Base-by-base conservation (phyloP, 2,797 vertebrate genomes). In the Oceanodroma leucorhoa region DNA sequence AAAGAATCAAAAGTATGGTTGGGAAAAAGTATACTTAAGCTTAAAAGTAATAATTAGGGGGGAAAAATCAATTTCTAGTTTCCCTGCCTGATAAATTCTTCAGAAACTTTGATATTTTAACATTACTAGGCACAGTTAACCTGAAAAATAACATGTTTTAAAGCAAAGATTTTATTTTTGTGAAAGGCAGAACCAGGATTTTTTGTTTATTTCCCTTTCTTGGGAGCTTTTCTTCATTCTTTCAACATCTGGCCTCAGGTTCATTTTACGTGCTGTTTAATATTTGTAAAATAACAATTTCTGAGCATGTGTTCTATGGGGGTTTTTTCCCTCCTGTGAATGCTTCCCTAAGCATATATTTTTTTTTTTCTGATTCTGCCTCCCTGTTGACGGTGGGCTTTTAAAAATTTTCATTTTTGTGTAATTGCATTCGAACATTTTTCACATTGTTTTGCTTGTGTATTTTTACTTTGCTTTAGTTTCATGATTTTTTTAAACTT, bases 281-380 rank as follows among this genome's bases (percentile, higher is more conserved):
- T 22, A 66, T 64, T 83, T 61, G 21, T 67, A 57, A 57, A 50
- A 36, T 26, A 80, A 69, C 36, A 36, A 64, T 75, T 83, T 76
- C 14, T 40, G 18, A 76, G 14, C 13, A 4, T 82, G 61, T 61
- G 61, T 17, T 79, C 23, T 71, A 7, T 38, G 36, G 40, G 18
- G 7, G 7, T 43, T 43, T 43, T 43, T 43, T 43, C 5, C 12
- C 6, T 16, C 8, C 0, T 0, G 1, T 40, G 21, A 76, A 61
- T 48, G 16, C 34, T n/a, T 88, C 40, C 15, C 26, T 65, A 76
- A 38, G 30, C 22, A 18, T 72, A 48, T 46, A 19, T 0, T 8
- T 0, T 8, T 32, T 51, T 54, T 58, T 70, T 46, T 41, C 26
- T 43, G 34, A 70, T 65, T 88, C 27, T 45, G 14, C 36, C 58